phyloP scores from a whole-genome alignment of 2,797 vertebrate species.

The Lithobates pipiens region DNA sequence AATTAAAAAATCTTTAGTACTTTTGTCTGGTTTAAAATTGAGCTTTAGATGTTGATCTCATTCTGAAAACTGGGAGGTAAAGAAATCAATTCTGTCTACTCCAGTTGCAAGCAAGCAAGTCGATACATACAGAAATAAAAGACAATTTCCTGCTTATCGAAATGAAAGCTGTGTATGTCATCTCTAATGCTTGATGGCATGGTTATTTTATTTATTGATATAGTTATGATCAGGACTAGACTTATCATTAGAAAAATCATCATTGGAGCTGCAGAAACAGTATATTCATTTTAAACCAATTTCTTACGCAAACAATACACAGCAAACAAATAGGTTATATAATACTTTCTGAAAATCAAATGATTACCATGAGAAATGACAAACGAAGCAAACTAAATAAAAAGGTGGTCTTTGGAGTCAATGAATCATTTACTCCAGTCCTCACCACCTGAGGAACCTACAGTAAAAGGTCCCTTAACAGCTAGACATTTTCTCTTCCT shows the following conservation, averaged over 20 bases:
- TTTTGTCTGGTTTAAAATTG: conserved; percentile 77
- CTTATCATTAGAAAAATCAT: neutral
- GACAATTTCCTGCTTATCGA: conserved; percentile 67
- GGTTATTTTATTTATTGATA: neutral
- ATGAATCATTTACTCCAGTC: neutral
- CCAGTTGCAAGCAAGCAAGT: conserved; percentile 72
- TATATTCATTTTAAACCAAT: neutral
- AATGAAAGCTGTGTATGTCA: conserved; percentile 59
- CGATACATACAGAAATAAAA: conserved; percentile 74
- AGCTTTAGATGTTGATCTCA: conserved; percentile 75
- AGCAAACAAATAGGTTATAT: neutral
- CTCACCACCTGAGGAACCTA: neutral
- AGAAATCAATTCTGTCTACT: conserved; percentile 66
- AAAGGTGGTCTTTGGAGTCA: neutral
- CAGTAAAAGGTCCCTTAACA: neutral
- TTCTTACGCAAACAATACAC: neutral
- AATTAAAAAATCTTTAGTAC: conserved; percentile 82
- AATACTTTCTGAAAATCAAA: neutral
- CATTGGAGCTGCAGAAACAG: neutral
- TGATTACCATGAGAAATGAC: neutral
- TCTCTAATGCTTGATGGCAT: neutral
- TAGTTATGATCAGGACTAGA: neutral
- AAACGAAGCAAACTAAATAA: neutral
- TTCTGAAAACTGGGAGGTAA: conserved; percentile 72
- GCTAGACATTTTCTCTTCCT: neutral